Base-by-base conservation (phyloP, 2,888 invertebrate genomes). In the Apotomis capreana region DNA sequence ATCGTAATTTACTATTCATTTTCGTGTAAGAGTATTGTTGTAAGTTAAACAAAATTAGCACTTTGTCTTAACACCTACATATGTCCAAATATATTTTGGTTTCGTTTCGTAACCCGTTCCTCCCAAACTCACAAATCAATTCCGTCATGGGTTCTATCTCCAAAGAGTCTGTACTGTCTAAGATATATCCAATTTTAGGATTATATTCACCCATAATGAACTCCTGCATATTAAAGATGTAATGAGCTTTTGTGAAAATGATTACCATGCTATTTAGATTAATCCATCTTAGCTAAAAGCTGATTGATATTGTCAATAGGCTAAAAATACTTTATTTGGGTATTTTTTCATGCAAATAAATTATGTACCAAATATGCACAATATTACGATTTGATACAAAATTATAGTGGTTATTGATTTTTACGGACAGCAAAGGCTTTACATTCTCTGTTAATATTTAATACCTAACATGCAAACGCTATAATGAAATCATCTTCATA, bases 1-100 rank as follows among this genome's bases (percentile, higher is more conserved):
- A 15, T 40, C 5, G 40, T 5, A 40, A 40, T 6, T 40, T 6
- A 40, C 5, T 40, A 40, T 40, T 10, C 26, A 71, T 71, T 71
- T 71, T 61, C 71, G 71, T 71, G 71, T 61, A 71, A 71, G 57
- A 26, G 61, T 71, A 55, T n/a, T 8, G 37, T n/a, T 59, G 59
- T 64, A 68, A 73, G 73, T 74, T 49, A 51, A 61, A 73, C 52
- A 76, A 77, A 82, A 84, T 83, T 80, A 81, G 86, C 83, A 87
- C 83, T 84, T 83, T 80, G 78, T 83, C 81, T 86, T 84, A 84
- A 87, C 91, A 93, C 92, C 91, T 92, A 93, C 91, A 84, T 91
- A 88, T 86, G 78, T 84, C 80, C 78, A 90, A 82, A 86, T 58
- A 74, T 80, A 77, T 84, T 81, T 85, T 68, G 77, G 78, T 75